Conservation (phyloP, 1,140 invertebrate genomes). For the Branchinecta lindahli region DNA sequence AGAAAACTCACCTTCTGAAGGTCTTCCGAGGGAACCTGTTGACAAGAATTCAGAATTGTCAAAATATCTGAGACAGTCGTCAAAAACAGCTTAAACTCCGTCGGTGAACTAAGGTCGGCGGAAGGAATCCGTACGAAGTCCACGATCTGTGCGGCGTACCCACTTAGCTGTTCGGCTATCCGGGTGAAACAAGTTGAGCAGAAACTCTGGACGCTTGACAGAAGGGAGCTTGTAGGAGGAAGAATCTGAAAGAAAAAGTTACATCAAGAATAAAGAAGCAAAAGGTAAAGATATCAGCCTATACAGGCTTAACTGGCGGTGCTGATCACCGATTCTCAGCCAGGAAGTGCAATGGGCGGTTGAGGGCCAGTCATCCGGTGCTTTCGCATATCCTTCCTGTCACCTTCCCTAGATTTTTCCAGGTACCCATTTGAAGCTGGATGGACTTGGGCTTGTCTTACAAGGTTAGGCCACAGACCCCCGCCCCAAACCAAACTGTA, state of each 20-base stretch:
- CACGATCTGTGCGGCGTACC: not conserved
- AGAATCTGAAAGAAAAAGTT: not conserved
- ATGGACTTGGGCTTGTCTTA: no score
- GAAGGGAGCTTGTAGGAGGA: not conserved
- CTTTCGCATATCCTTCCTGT: no score
- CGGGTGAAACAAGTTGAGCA: not conserved
- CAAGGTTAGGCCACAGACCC: no score
- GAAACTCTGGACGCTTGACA: not conserved
- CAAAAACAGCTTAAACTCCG: not conserved
- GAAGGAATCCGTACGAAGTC: not conserved
- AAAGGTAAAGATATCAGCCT: no score
- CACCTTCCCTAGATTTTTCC: no score
- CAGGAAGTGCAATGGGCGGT: no score
- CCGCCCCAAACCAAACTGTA: no score
- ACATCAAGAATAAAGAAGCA: no score
- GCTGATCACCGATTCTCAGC: no score
- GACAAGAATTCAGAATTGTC: not conserved
- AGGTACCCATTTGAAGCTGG: no score
- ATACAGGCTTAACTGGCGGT: no score
- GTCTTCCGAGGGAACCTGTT: not conserved
- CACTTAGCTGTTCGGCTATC: not conserved
- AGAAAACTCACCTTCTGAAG: constrained; percentile 1
- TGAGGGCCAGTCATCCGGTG: no score
- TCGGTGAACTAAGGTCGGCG: not conserved
- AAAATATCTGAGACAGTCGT: not conserved